Evolutionary conservation across 2,888 invertebrate species (phyloP).

Genomic region (Acleris sparsana): DNA sequence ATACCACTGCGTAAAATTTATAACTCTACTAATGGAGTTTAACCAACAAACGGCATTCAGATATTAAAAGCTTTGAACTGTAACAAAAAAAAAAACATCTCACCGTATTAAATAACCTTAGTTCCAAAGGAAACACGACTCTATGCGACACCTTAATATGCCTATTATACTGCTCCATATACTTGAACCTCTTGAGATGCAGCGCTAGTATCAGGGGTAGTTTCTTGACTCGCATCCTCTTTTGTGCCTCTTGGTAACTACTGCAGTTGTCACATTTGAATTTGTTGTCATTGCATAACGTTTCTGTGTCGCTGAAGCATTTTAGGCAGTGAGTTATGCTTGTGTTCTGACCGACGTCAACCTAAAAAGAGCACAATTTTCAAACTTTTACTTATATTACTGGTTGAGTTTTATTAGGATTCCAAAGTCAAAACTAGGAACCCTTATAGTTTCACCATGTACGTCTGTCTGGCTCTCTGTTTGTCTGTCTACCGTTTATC

Average conservation of each 20-base stretch:
- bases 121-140: slow-evolving; percentile 98
- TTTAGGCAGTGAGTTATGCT: slow-evolving; percentile 99
- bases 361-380: slow-evolving; percentile 81
- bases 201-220: slow-evolving; percentile 98
- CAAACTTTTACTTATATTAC: no score
- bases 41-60: no score
- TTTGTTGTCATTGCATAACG: slow-evolving; percentile 99
- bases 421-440: no score
- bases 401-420: no score
- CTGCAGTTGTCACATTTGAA: slow-evolving; percentile 99
- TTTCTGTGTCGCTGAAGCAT: slow-evolving; percentile 99
- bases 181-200: slow-evolving; percentile 98
- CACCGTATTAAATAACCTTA: slow-evolving; percentile 98
- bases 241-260: slow-evolving; percentile 99
- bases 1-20: no score
- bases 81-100: slow-evolving; percentile 55
- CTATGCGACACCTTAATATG: slow-evolving; percentile 99
- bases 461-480: no score
- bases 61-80: no score
- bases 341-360: slow-evolving; percentile 99
- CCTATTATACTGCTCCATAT: slow-evolving; percentile 99
- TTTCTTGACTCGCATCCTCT: slow-evolving; percentile 99
- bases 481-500: no score
- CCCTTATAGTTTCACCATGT: no score
- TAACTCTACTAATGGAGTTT: no score